Conservation (phyloP, 1,140 invertebrate species). For the Kradibia gibbosae region DNA sequence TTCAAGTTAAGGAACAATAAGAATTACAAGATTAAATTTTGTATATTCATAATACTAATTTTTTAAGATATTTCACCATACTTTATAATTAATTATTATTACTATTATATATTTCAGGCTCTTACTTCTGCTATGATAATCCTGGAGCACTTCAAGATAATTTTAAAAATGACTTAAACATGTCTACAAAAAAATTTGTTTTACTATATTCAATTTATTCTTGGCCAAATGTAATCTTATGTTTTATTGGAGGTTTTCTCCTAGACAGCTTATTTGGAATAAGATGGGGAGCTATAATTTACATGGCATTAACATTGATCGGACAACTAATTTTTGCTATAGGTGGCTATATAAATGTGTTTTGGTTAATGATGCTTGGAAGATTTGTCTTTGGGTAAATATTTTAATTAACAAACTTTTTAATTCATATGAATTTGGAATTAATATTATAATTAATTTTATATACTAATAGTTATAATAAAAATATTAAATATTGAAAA, state of each 20-base stretch:
- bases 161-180: slow-evolving; percentile 86
- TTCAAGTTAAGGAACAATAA: no score
- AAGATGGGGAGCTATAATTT: slow-evolving; percentile 92
- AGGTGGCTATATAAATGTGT: slow-evolving; percentile 85
- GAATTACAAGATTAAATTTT: no score
- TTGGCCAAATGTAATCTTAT: slow-evolving; percentile 97
- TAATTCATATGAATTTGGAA: slow-evolving; percentile 9
- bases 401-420: slow-evolving; percentile 29
- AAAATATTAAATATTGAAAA: not conserved
- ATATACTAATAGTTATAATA: not conserved
- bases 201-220: slow-evolving; percentile 96
- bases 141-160: slow-evolving; percentile 92
- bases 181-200: slow-evolving; percentile 89
- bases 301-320: slow-evolving; percentile 85
- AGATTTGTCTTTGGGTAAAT: slow-evolving; percentile 96
- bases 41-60: no score
- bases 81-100: slow-evolving; percentile 4
- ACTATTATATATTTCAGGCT: slow-evolving; percentile 78
- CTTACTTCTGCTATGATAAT: slow-evolving; percentile 99
- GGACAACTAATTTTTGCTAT: slow-evolving; percentile 92
- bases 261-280: slow-evolving; percentile 96
- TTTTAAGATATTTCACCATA: not conserved
- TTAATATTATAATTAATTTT: not conserved
- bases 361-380: slow-evolving; percentile 94
- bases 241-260: slow-evolving; percentile 96